Evolutionary conservation across 2,797 vertebrate genomes (phyloP), one percentile per base, ranked within the genome.

Genomic region (Pachyuromys duprasi): DNA sequence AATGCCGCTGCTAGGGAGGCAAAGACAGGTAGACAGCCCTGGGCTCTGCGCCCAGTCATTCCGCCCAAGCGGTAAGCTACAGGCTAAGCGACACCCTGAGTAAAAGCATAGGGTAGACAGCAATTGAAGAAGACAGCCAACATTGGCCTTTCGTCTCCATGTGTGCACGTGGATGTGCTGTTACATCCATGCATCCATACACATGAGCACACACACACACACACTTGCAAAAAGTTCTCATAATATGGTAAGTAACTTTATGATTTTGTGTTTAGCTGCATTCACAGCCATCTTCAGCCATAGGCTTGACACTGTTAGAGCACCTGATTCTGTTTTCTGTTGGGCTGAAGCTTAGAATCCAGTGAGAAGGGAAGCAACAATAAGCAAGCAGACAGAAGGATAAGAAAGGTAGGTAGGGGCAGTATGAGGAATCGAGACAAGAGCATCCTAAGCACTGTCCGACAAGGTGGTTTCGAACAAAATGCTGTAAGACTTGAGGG

Each of bases 401-500:
- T 17, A 62, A 89, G 67, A 78, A 42, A 88, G 72, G 22, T 31
- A 8, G 33, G 8, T 7, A 2, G 0, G 1, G 2, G 55, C 11
- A n/a, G 18, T n/a, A 3, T 39, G 3, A 13, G 20, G 57, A 84
- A 53, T 39, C 65, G 36, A 33, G 45, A 5, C 1, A 31, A 26
- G 31, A 18, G 65, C 12, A 63, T 14, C 33, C 9, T 2, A 7
- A 39, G 18, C 14, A 65, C 55, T 45, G 24, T 1, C 13, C 0
- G 5, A 42, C 31, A 31, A 33, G 36, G 53, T 4, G 12, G 24
- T 12, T 91, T 79, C 67, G 63, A 74, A 28, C 33, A 14, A 53
- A 53, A 18, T 45, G 28, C 45, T 49, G 4, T 33, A 74, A 39
- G 11, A 15, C 0, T 0, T 1, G 18, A 26, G 0, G 17, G 4